Conservation (phyloP, 2,113 vertebrate species). For the Numida meleagris region DNA sequence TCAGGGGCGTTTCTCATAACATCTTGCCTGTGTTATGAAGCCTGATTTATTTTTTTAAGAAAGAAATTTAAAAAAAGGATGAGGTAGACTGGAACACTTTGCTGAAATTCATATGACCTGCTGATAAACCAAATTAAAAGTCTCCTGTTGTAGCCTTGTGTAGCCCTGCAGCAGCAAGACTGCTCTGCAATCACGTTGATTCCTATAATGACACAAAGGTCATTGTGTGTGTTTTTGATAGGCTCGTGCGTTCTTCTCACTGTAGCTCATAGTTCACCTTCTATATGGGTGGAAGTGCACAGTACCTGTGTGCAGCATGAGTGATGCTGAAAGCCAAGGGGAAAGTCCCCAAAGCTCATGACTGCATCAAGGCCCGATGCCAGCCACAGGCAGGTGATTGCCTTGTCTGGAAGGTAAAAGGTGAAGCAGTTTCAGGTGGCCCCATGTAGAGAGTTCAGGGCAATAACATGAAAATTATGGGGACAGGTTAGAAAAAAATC, state of each 20-base stretch:
- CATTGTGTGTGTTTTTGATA: background rate
- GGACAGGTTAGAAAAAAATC: background rate
- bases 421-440: fast-evolving
- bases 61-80: background rate
- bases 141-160: background rate
- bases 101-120: background rate
- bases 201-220: background rate
- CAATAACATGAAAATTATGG: fast-evolving
- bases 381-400: background rate
- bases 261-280: background rate
- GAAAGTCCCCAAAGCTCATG: background rate
- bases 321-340: background rate
- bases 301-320: background rate
- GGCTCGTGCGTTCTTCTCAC: fast-evolving
- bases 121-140: slow-evolving; percentile 13
- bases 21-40: slow-evolving; percentile 36
- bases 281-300: background rate
- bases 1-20: slow-evolving; percentile 14
- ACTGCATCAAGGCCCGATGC: background rate
- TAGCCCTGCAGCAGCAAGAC: background rate
- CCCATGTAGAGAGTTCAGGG: background rate
- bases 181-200: background rate
- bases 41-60: background rate
- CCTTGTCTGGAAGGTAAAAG: background rate
- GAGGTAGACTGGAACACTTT: background rate